phyloP scores from a whole-genome alignment of 2,888 invertebrate species.

The Teinopalpus imperialis region DNA sequence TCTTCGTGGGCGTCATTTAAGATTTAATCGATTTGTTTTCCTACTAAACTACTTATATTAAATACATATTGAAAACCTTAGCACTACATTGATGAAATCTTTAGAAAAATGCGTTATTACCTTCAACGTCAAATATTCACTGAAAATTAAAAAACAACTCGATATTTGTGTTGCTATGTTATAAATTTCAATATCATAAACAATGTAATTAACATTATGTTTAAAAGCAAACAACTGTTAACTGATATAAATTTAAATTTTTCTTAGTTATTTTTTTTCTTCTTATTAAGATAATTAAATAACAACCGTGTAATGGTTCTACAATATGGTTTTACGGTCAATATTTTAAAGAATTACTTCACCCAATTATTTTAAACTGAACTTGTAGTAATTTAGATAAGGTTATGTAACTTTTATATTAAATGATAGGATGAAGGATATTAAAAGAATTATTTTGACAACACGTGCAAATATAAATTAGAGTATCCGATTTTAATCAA shows the following conservation, averaged over 20 bases:
- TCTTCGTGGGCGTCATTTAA: slow-evolving; percentile 88
- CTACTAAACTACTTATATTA: slow-evolving; percentile 68
- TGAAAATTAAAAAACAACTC: slow-evolving; percentile 77
- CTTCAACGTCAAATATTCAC: slow-evolving; percentile 74
- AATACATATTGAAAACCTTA: slow-evolving; percentile 67
- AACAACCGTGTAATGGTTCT: too few relatives aligned
- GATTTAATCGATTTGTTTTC: slow-evolving; percentile 56
- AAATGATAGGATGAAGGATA: too few relatives aligned
- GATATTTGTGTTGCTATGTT: slow-evolving; percentile 55
- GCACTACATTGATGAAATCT: slow-evolving; percentile 60
- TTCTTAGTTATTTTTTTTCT: too few relatives aligned
- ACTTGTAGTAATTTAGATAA: too few relatives aligned
- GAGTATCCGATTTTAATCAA: slow-evolving; percentile 6
- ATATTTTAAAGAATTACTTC: too few relatives aligned
- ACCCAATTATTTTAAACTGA: too few relatives aligned
- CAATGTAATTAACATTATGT: not conserved
- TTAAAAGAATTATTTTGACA: too few relatives aligned
- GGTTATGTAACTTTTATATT: too few relatives aligned
- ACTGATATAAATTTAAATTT: not conserved
- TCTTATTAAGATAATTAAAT: too few relatives aligned
- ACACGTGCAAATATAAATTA: too few relatives aligned
- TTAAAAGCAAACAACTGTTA: not conserved
- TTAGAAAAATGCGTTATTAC: slow-evolving; percentile 57
- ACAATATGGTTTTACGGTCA: too few relatives aligned
- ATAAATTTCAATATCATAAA: slow-evolving; percentile 20